Percentiles rank a stretch among this genome's conserved stretches.
Conservation (phyloP, 2,888 invertebrate species). For the Luffia ferchaultella region DNA sequence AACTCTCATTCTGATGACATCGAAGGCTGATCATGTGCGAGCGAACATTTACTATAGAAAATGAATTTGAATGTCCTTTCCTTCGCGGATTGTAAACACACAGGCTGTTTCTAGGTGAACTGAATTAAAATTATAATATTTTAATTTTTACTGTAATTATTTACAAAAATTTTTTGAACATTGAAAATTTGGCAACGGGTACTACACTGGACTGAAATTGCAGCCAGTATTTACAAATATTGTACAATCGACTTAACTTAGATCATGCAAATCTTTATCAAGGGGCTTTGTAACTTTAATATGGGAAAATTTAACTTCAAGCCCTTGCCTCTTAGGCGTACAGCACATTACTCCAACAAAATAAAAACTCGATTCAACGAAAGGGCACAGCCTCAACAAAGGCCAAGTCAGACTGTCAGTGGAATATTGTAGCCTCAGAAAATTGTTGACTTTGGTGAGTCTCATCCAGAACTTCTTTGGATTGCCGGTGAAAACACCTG, state of each 20-base stretch:
- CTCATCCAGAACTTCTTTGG: constrained; percentile 42
- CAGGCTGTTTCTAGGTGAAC: too few relatives aligned
- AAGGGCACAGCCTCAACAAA: constrained; percentile 33
- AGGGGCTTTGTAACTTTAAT: constrained; percentile 26
- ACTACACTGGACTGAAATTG: too few relatives aligned
- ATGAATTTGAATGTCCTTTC: too few relatives aligned
- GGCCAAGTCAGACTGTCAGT: constrained; percentile 31
- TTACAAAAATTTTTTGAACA: too few relatives aligned
- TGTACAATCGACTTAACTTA: constrained; percentile 1
- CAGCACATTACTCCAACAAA: constrained; percentile 41
- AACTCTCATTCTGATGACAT: too few relatives aligned
- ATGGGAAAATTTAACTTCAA: constrained; percentile 32
- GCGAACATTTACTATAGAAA: too few relatives aligned
- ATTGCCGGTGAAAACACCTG: constrained; percentile 39
- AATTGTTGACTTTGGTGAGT: constrained; percentile 27
- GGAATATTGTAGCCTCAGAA: constrained; percentile 43
- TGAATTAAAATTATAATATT: too few relatives aligned
- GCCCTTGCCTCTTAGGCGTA: constrained; percentile 33
- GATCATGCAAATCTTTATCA: constrained; percentile 34
- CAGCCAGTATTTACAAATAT: too few relatives aligned
- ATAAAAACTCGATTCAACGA: constrained; percentile 22
- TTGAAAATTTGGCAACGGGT: too few relatives aligned
- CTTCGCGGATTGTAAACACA: too few relatives aligned
- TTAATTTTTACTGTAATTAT: too few relatives aligned
- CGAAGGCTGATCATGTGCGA: too few relatives aligned